Evolutionary conservation across 2,113 vertebrate species (phyloP).

Genomic region (Chinchilla lanigera): DNA sequence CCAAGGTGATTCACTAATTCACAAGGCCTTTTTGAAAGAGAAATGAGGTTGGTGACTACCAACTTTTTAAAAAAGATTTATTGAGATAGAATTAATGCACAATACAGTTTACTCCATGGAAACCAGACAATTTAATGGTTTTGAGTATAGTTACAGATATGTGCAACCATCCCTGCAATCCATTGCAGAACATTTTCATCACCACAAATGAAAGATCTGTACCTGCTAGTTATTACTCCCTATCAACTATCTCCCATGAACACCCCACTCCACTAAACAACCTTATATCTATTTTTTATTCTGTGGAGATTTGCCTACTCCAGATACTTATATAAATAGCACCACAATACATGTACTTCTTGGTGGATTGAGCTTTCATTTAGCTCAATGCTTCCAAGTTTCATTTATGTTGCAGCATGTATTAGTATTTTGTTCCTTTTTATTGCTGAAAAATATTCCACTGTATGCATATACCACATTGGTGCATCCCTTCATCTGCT

Average conservation of each 20-base stretch:
- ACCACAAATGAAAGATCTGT: not conserved
- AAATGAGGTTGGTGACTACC: not conserved
- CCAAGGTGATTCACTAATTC: not conserved
- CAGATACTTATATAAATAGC: not conserved
- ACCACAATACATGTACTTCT: not conserved
- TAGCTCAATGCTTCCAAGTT: not conserved
- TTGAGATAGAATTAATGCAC: not conserved
- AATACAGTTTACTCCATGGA: not conserved
- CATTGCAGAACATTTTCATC: not conserved
- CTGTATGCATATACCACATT: not conserved
- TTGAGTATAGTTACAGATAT: not conserved
- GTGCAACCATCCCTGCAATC: too few species aligned
- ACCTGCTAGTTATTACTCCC: not conserved
- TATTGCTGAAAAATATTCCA: not conserved
- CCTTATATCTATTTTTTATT: not conserved
- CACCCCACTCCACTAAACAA: not conserved
- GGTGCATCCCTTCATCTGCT: not conserved
- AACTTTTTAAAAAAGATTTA: not conserved
- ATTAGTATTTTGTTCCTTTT: not conserved
- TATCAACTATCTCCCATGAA: fast-evolving
- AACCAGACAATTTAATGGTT: not conserved
- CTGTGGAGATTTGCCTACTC: not conserved
- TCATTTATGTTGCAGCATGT: not conserved
- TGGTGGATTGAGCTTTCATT: not conserved
- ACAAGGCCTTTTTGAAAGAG: not conserved